Base-by-base conservation (phyloP, 2,888 invertebrate species). In the Pedicia rivosa region DNA sequence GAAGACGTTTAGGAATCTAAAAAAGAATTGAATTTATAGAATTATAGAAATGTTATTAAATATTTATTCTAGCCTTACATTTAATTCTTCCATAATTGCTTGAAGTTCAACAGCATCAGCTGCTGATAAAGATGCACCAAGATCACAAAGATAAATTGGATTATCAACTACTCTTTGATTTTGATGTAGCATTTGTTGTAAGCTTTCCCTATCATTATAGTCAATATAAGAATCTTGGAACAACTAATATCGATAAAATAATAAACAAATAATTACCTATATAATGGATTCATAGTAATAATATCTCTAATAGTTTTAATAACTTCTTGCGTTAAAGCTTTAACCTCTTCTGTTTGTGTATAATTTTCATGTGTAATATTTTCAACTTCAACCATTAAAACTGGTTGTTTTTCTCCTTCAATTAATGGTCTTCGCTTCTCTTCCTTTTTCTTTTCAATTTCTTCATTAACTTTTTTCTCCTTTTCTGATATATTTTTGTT, bases 221-320 rank as follows among this genome's bases (percentile, higher is more conserved):
- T 28, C 7, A 28, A 25, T 27, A 12, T 20, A 14, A 15, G 28
- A 12, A 13, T 14, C 16, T 2, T 8, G 30, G 29, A 5, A 31
- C 4, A 19, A 8, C 3, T 16, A 30, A 10, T 5, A 17, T 16
- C 4, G n/a, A 5, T 10, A 17, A 13, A 12, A 27, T 6, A 20
- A 5, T 6, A 20, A 20, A 20, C 20, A 10, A 33, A 37, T n/a
- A 42, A 50, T 49, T 47, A 72, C 72, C 72, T 68, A 56, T 97
- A 97, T 40, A 98, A 64, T 1, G 95, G 92, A 71, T 97, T 98
- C 67, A 97, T 72, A 45, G 88, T 86, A 43, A 98, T 94, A 40
- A 98, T 94, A 62, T 98, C 98, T 37, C 94, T 68, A 44, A 97
- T 92, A 0, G 95, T 97, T 63, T 95, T 92, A 31, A 95, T 91